These are phyloP conservation scores for Epizoanthus scotinus DNA, from an alignment of 92 coral and sea anemone genomes.

Conservation along the genomic window DNA sequence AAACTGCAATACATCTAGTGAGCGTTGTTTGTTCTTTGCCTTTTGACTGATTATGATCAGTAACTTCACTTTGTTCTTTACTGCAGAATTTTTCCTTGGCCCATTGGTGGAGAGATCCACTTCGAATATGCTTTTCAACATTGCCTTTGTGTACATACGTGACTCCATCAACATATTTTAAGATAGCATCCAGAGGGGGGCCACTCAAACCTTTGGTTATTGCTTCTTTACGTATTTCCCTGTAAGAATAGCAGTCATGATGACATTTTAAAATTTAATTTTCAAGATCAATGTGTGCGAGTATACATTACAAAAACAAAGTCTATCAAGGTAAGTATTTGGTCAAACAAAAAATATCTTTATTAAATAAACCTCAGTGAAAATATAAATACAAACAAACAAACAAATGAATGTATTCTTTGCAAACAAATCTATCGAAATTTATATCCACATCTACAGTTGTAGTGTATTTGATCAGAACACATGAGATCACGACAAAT, in stretches of 20 bases:
- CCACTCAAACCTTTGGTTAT: conserved; percentile 9
- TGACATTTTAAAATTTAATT: not conserved
- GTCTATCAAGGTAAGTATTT: no score
- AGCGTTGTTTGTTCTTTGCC: conserved; percentile 26
- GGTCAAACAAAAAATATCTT: no score
- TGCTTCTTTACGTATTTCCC: conserved; percentile 19
- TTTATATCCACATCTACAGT: no score
- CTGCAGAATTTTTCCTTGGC: conserved; percentile 45
- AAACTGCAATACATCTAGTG: conserved; percentile 30
- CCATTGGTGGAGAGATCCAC: conserved; percentile 43
- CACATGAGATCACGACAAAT: no score
- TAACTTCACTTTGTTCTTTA: conserved; percentile 12
- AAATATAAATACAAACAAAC: no score
- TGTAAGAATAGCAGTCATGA: not conserved
- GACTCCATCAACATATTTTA: conserved; percentile 49
- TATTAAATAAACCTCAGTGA: no score
- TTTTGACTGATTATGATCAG: conserved; percentile 28
- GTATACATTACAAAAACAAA: no score
- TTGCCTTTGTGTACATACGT: conserved; percentile 45
- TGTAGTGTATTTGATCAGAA: no score
- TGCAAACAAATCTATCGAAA: no score
- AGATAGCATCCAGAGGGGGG: conserved; percentile 6
- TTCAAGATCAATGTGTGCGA: no score
- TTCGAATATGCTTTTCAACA: conserved; percentile 35
- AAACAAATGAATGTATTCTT: no score